Percentiles rank a stretch among this genome's conserved stretches.
phyloP scores from a whole-genome alignment of 2,113 vertebrate genomes.

The Peromyscus californicus region DNA sequence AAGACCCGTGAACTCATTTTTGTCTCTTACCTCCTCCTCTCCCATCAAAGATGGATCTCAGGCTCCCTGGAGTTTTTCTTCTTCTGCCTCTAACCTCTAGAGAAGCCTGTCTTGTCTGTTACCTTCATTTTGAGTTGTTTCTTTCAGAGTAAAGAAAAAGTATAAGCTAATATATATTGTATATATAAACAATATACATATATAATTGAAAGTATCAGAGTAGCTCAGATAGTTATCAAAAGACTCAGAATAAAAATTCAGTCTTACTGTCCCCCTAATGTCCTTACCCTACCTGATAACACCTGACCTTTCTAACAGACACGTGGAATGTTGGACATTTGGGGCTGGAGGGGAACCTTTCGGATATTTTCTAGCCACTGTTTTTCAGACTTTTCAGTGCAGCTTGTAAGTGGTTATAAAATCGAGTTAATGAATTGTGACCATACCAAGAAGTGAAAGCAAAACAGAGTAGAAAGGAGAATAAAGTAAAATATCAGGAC shows the following conservation, averaged over 20 bases:
- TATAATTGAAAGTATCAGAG: neutral
- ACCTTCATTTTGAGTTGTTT: neutral
- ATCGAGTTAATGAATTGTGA: neutral
- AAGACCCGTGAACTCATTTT: too few species aligned
- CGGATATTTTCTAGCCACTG: neutral
- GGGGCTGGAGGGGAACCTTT: neutral
- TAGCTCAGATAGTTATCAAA: neutral
- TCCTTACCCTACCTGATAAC: too few species aligned
- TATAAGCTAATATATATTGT: neutral
- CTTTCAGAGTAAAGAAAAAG: neutral
- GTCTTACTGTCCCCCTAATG: neutral
- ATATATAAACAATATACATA: neutral
- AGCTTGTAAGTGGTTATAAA: neutral
- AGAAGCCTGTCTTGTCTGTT: neutral
- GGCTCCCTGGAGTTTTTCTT: neutral
- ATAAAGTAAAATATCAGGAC: conserved; percentile 6
- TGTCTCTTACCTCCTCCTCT: neutral
- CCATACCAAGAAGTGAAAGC: conserved; percentile 34
- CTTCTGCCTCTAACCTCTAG: neutral
- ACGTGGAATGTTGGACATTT: neutral
- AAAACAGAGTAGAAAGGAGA: neutral
- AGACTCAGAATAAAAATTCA: neutral
- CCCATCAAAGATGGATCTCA: too few species aligned
- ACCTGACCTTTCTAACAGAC: neutral
- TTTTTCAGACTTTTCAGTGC: neutral